Conservation (phyloP, 1,140 invertebrate genomes). For the Drosophila triauraria region DNA sequence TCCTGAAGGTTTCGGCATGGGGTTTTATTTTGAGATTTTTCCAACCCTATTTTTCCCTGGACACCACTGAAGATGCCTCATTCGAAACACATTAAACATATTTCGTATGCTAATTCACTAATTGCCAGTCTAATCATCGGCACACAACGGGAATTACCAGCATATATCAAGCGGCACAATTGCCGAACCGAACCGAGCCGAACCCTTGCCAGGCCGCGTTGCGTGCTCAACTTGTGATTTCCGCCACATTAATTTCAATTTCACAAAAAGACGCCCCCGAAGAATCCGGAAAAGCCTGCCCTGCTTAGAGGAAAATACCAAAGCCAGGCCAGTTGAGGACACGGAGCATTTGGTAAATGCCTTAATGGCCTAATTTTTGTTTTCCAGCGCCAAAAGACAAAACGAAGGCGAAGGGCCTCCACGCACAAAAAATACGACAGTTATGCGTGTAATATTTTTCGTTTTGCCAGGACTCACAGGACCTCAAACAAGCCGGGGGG, state of each 20-base stretch:
- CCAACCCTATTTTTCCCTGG: neutral
- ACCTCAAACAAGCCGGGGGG: conserved; percentile 7
- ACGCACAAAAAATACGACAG: conserved; percentile 66
- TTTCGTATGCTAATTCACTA: conserved; percentile 70
- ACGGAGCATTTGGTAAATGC: conserved; percentile 82
- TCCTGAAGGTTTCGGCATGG: neutral
- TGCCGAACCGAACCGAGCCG: conserved; percentile 13
- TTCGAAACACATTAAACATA: conserved; percentile 50
- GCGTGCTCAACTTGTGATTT: conserved; percentile 82
- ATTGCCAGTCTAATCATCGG: conserved; percentile 72
- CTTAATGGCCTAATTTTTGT: conserved; percentile 84
- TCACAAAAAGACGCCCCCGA: conserved; percentile 64
- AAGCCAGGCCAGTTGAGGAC: conserved; percentile 63
- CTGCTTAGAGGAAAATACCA: conserved; percentile 29
- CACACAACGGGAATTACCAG: conserved; percentile 68
- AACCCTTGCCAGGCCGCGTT: conserved; percentile 64
- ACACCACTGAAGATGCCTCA: neutral
- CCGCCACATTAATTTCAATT: conserved; percentile 83
- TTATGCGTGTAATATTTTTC: conserved; percentile 82
- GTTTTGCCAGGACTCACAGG: conserved; percentile 32
- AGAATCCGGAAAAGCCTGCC: conserved; percentile 20
- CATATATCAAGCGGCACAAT: conserved; percentile 75
- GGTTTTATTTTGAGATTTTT: neutral
- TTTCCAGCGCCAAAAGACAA: conserved; percentile 52
- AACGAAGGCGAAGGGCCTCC: conserved; percentile 13